Conservation (phyloP, 2,888 invertebrate species). For the Caenorhabditis doughertyi region DNA sequence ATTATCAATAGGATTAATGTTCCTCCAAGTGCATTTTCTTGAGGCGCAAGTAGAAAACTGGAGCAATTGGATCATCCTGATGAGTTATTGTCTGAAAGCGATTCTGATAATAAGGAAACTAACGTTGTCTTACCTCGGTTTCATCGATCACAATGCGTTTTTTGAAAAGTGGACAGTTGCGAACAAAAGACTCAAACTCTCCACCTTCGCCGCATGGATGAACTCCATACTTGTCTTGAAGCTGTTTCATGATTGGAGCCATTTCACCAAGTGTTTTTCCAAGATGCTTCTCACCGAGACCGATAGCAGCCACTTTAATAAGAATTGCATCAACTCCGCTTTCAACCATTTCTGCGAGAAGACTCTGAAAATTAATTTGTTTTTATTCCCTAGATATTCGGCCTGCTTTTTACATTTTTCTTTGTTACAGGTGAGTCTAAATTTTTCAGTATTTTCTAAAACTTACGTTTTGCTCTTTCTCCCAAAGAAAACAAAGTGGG, state of each 20-base stretch:
- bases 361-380: slow-evolving; percentile 85
- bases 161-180: slow-evolving; percentile 96
- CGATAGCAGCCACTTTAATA: slow-evolving; percentile 94
- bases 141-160: slow-evolving; percentile 68
- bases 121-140: slow-evolving; percentile 50
- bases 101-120: neutral
- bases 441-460: no score
- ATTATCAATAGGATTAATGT: slow-evolving; percentile 83
- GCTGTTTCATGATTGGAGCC: slow-evolving; percentile 91
- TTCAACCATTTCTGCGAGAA: slow-evolving; percentile 96
- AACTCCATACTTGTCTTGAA: slow-evolving; percentile 94
- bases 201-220: slow-evolving; percentile 99
- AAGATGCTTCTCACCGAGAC: slow-evolving; percentile 88
- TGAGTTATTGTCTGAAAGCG: slow-evolving; percentile 88
- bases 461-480: slow-evolving; percentile 89
- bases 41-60: slow-evolving; percentile 95
- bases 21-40: slow-evolving; percentile 90
- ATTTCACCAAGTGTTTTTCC: slow-evolving; percentile 84
- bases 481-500: slow-evolving; percentile 95
- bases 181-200: slow-evolving; percentile 97
- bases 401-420: neutral
- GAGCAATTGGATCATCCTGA: slow-evolving; percentile 93
- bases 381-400: neutral
- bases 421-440: no score
- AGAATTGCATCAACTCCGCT: slow-evolving; percentile 94